Evolutionary conservation across 1,140 invertebrate species (phyloP), one percentile per base, ranked within the genome.

Genomic region (Ridgeia piscesae): DNA sequence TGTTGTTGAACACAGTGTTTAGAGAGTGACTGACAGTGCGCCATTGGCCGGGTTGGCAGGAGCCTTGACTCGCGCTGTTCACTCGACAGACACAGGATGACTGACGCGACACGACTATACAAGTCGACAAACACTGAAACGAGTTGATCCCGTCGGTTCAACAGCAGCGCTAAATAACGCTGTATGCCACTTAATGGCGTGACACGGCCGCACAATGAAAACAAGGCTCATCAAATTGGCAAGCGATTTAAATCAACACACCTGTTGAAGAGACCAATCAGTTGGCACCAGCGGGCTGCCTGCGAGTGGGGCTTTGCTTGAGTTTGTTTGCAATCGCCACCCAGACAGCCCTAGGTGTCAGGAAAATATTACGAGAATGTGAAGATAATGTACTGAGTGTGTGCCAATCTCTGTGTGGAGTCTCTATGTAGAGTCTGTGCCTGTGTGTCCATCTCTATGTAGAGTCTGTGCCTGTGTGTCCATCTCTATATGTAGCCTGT

Each of bases 181-280:
- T 77, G 17, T 77, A 77, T 77, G 58, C 58, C 58, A 77, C 58
- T 77, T 77, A 77, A 77, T 77, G 58, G 58, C 27, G 17, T 77
- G 58, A 77, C 58, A 77, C 58, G 58, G 17, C 27, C 58, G 27
- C 27, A 77, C 58, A 77, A 77, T 77, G 58, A 77, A 77, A 77
- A 77, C 58, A 77, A 77, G 58, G 58, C 58, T 27, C 58, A 77
- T 77, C 58, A 77, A 77, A 77, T 21, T 77, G 58, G 58, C 17
- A 77, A 77, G 58, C 58, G 58, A 77, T 77, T 77, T 77, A 77
- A 77, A 77, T 77, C 58, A 77, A 77, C 58, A 77, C 17, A 77
- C 58, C 58, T 77, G 58, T 77, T 77, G 27, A 77, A 77, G 17
- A 77, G 58, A 77, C 58, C 58, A 21, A 77, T 77, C 58, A 77